Conservation (phyloP, 2,113 vertebrate genomes). For the Bungarus multicinctus region DNA sequence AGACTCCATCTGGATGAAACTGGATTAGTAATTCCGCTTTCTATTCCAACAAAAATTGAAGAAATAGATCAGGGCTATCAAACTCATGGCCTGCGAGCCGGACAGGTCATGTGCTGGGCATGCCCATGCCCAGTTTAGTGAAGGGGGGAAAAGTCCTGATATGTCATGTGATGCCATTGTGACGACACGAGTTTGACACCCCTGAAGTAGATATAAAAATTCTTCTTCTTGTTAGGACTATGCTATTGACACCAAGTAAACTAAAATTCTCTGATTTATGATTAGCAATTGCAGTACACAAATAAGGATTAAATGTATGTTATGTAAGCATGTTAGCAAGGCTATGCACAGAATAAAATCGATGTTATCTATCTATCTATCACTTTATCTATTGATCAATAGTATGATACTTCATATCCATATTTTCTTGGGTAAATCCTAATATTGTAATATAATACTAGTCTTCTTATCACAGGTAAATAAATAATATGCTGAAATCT, state of each 20-base stretch:
- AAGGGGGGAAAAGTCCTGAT: too few species aligned
- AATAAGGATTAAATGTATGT: not conserved
- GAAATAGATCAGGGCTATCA: not conserved
- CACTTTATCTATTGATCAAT: not conserved
- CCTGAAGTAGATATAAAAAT: not conserved
- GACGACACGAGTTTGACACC: too few species aligned
- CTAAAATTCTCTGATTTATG: not conserved
- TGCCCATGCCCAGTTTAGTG: too few species aligned
- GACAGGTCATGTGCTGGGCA: too few species aligned
- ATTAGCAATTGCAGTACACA: not conserved
- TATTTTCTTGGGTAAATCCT: not conserved
- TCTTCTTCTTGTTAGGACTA: not conserved
- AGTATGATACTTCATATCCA: not conserved
- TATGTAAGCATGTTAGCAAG: not conserved
- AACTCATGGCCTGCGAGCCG: too few species aligned
- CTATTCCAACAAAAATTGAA: not conserved
- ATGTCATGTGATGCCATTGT: too few species aligned
- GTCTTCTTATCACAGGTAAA: not conserved
- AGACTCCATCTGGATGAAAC: not conserved
- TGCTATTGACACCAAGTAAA: not conserved
- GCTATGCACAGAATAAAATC: not conserved
- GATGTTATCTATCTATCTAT: not conserved
- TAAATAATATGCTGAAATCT: not conserved
- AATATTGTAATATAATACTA: not conserved
- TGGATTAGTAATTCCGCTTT: not conserved